These are phyloP conservation scores for Tuberolachnus salignus DNA, from an alignment of 2,888 invertebrate genomes.

Conservation along the genomic window DNA sequence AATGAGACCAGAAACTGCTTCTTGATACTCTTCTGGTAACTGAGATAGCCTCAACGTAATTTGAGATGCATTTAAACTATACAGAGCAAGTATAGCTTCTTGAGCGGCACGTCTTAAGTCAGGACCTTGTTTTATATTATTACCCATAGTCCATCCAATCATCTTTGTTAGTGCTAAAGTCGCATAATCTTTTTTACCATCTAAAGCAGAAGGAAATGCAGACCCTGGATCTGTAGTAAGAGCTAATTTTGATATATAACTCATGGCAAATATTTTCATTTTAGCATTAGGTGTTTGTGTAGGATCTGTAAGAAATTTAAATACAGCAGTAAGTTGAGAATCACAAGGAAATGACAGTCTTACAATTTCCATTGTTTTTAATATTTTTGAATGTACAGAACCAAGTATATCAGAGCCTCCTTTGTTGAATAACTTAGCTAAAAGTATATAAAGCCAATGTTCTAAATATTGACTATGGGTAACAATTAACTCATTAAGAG, in stretches of 20 bases:
- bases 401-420: conserved; percentile 88
- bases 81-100: conserved; percentile 78
- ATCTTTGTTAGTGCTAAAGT: conserved; percentile 77
- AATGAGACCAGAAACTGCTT: conserved; percentile 58
- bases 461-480: conserved; percentile 85
- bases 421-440: conserved; percentile 86
- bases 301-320: conserved; percentile 84
- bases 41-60: conserved; percentile 80
- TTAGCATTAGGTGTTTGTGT: conserved; percentile 89
- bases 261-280: conserved; percentile 77
- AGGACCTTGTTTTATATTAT: conserved; percentile 73
- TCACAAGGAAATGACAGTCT: conserved; percentile 71
- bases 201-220: conserved; percentile 59
- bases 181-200: conserved; percentile 61
- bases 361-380: conserved; percentile 81
- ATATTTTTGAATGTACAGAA: conserved; percentile 89
- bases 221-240: conserved; percentile 62
- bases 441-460: conserved; percentile 91
- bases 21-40: conserved; percentile 72
- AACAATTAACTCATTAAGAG: conserved; percentile 85
- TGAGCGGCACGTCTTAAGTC: conserved; percentile 72
- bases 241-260: conserved; percentile 71
- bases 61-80: conserved; percentile 89
- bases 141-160: conserved; percentile 73
- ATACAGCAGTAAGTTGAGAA: conserved; percentile 68